Evolutionary conservation across 2,888 invertebrate species (phyloP).

Genomic region (Taphrorychus bicolor): DNA sequence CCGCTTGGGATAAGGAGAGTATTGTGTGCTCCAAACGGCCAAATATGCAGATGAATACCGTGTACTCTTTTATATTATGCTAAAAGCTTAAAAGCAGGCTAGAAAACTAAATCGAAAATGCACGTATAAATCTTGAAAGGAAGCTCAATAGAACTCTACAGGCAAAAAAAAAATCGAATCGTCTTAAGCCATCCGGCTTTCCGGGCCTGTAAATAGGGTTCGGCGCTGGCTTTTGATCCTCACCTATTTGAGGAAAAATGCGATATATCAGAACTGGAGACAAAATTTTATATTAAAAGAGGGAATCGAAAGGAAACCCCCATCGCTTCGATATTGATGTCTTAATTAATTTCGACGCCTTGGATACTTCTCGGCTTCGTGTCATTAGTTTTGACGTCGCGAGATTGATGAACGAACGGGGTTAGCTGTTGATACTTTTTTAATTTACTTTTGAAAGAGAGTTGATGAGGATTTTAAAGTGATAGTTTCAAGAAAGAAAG

Average conservation of each 20-base stretch:
- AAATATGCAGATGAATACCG: background rate
- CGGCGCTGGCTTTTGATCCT: constrained; percentile 3
- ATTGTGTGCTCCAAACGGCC: background rate
- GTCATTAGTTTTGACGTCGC: background rate
- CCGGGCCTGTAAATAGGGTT: background rate
- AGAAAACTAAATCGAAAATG: background rate
- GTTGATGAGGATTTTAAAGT: too few relatives aligned
- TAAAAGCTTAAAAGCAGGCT: background rate
- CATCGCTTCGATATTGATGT: background rate
- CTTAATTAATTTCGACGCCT: constrained; percentile 1
- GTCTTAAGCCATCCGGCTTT: background rate
- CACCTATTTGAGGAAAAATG: constrained; percentile 1
- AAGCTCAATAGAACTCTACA: background rate
- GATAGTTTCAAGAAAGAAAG: too few relatives aligned
- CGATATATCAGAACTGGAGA: constrained; percentile 1
- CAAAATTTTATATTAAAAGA: constrained; percentile 5
- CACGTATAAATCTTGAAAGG: background rate
- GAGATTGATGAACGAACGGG: constrained; percentile 1
- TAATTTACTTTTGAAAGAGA: background rate
- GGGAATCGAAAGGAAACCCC: background rate
- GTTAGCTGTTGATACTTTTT: background rate
- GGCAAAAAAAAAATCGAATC: background rate
- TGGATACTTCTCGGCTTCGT: background rate
- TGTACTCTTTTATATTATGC: background rate
- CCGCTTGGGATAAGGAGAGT: too few relatives aligned